Conservation (phyloP, 37 sponge, comb jelly and placozoan species). For the Beroe ovata region DNA sequence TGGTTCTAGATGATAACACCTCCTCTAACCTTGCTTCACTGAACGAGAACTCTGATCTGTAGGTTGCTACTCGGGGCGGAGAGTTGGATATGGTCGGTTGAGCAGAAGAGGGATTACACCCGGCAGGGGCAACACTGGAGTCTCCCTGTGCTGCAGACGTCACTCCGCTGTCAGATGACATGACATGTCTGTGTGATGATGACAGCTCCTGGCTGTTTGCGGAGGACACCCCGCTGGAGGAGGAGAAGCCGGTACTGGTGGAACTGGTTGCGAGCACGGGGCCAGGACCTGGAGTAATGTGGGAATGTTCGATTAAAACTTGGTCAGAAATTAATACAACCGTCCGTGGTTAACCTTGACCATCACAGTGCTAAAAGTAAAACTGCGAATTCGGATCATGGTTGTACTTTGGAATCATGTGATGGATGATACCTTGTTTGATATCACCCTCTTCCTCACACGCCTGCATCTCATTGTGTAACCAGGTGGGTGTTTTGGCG, state of each 20-base stretch:
- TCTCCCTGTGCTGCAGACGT: background rate
- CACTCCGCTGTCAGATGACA: conserved; percentile 33
- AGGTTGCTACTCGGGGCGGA: background rate
- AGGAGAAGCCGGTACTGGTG: background rate
- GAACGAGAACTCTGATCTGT: background rate
- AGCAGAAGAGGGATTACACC: background rate
- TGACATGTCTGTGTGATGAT: too few relatives aligned
- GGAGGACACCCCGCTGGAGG: conserved; percentile 41
- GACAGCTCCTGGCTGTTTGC: conserved; percentile 58
- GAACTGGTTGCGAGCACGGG: too few relatives aligned
- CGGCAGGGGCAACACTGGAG: background rate
- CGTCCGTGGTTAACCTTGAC: too few relatives aligned
- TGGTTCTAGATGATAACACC: background rate
- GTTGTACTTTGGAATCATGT: too few relatives aligned
- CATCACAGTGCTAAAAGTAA: too few relatives aligned
- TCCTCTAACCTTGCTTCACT: background rate
- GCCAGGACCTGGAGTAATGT: too few relatives aligned
- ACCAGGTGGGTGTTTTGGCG: conserved; percentile 47
- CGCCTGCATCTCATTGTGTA: conserved; percentile 37
- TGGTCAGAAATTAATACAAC: too few relatives aligned
- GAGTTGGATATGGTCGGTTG: background rate
- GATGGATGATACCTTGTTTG: background rate
- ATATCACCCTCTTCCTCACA: conserved; percentile 10
- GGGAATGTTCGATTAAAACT: too few relatives aligned
- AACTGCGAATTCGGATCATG: too few relatives aligned